Evolutionary conservation across 2,113 vertebrate genomes (phyloP).

Genomic region (Menidia beryllina): DNA sequence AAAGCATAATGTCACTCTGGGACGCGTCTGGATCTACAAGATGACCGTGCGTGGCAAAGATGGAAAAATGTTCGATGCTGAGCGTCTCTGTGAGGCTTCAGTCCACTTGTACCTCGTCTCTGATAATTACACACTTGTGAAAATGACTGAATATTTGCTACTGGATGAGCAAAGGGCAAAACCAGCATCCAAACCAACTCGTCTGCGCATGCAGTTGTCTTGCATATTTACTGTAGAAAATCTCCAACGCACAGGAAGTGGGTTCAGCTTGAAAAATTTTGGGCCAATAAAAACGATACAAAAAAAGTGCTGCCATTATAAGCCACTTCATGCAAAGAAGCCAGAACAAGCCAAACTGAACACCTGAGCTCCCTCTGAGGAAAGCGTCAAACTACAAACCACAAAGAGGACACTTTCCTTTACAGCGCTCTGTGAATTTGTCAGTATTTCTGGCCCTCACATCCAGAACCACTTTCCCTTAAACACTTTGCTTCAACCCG

Average conservation of each 20-base stretch:
- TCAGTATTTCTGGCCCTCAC: neutral
- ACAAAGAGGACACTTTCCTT: constrained; percentile 64
- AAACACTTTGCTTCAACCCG: neutral
- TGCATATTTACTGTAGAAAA: neutral
- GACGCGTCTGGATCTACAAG: too few relatives aligned
- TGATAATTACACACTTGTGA: too few relatives aligned
- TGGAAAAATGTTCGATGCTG: neutral
- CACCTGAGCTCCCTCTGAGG: constrained; percentile 47
- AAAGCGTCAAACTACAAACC: constrained; percentile 47
- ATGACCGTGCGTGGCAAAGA: too few relatives aligned
- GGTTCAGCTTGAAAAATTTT: constrained; percentile 25
- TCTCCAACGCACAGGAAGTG: too few relatives aligned
- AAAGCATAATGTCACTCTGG: neutral
- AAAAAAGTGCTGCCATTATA: constrained; percentile 27
- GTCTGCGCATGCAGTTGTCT: constrained; percentile 17
- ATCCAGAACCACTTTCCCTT: neutral
- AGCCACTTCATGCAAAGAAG: constrained; percentile 78
- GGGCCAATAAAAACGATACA: too few relatives aligned
- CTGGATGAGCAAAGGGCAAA: too few relatives aligned
- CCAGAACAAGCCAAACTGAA: constrained; percentile 73
- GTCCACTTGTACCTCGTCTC: too few relatives aligned
- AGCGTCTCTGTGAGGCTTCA: too few relatives aligned
- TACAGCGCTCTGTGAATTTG: constrained; percentile 23
- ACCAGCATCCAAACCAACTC: neutral
- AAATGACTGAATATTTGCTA: too few relatives aligned